Percentiles rank a stretch among this genome's conserved stretches.
These are phyloP conservation scores for Sebastes itinus DNA, from an alignment of 2,797 vertebrate species.

Conservation along the genomic window DNA sequence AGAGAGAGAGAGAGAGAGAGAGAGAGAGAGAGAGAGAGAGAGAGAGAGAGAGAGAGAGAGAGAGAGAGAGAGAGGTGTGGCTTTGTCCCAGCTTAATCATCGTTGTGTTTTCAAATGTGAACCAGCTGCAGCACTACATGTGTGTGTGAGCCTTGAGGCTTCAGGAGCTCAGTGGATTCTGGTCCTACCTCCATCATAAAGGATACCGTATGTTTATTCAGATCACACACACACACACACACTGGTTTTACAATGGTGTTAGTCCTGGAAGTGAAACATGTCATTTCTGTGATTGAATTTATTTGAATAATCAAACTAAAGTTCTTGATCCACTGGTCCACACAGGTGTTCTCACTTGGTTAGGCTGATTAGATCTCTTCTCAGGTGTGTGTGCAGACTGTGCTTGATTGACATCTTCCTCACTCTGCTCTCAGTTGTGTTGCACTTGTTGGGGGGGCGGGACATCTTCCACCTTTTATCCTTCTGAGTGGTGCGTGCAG, in stretches of 20 bases:
- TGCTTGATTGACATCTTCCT: background rate
- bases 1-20: constrained; percentile 15
- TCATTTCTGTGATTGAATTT: background rate
- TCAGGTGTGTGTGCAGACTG: background rate
- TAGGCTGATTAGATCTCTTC: background rate
- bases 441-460: background rate
- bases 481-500: background rate
- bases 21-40: background rate
- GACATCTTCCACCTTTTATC: background rate
- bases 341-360: constrained; percentile 11
- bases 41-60: background rate
- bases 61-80: constrained; percentile 55
- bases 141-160: constrained; percentile 6
- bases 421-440: background rate
- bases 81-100: constrained; percentile 52
- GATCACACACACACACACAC: background rate
- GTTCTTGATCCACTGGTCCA: background rate
- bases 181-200: background rate
- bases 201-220: constrained; percentile 5
- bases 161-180: background rate
- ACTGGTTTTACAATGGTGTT: background rate
- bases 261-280: background rate
- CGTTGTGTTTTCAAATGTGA: constrained; percentile 26
- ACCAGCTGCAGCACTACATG: constrained; percentile 9
- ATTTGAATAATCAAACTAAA: background rate